These are phyloP conservation scores for Carcharodon carcharias DNA, from an alignment of 2,797 vertebrate genomes.

Conservation along the genomic window DNA sequence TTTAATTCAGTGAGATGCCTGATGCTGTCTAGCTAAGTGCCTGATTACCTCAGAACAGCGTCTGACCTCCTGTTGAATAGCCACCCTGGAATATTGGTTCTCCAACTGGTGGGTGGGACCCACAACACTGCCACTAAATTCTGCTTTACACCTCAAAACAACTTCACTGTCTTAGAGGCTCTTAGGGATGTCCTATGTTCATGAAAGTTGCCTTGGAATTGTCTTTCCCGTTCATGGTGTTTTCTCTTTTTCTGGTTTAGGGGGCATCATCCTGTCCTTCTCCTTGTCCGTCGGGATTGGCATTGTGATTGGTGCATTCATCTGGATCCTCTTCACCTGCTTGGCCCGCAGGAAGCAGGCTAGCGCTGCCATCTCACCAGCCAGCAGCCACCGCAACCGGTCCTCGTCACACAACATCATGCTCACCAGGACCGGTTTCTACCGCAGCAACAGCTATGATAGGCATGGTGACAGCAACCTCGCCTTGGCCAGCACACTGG, in stretches of 20 bases:
- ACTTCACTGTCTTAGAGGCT: background rate
- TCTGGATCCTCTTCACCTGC: constrained; percentile 76
- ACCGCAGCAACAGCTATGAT: constrained; percentile 81
- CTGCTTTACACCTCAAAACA: background rate
- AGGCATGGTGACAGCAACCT: constrained; percentile 81
- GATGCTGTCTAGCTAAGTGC: too few species aligned
- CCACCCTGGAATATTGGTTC: too few species aligned
- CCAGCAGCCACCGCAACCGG: constrained; percentile 56
- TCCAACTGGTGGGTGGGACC: too few species aligned
- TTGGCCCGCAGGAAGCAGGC: constrained; percentile 72
- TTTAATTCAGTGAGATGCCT: background rate
- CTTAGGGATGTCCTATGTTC: background rate
- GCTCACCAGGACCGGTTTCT: constrained; percentile 70
- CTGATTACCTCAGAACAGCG: background rate
- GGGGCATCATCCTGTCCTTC: constrained; percentile 81
- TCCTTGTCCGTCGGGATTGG: constrained; percentile 83
- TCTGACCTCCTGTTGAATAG: background rate
- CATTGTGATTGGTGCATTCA: constrained; percentile 73
- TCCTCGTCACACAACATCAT: constrained; percentile 49
- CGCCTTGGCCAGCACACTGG: constrained; percentile 79
- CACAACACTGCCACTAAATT: too few species aligned
- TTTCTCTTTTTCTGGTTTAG: constrained; percentile 48
- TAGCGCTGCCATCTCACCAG: constrained; percentile 80
- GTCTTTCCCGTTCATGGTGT: background rate
- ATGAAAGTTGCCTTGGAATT: background rate